These are phyloP conservation scores for Entosphenus tridentatus DNA, from an alignment of 2,113 vertebrate species.

Conservation along the genomic window DNA sequence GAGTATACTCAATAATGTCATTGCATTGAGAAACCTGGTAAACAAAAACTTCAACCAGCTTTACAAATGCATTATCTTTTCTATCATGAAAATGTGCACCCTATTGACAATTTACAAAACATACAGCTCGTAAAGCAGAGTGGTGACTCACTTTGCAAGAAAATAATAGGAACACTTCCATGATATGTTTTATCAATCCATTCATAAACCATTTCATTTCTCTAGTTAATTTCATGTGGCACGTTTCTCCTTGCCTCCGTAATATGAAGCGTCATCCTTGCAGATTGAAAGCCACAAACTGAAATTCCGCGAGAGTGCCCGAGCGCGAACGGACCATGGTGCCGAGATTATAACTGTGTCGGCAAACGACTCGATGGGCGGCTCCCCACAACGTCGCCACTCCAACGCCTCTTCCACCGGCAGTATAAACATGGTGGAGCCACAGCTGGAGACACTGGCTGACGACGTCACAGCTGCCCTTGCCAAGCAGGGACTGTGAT, in stretches of 20 bases:
- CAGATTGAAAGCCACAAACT: slow-evolving; percentile 91
- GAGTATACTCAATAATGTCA: too few species aligned
- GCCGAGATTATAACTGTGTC: slow-evolving; percentile 73
- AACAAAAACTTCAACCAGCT: too few species aligned
- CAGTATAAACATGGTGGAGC: slow-evolving; percentile 84
- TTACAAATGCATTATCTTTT: too few species aligned
- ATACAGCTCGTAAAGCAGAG: too few species aligned
- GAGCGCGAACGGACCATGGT: slow-evolving; percentile 91
- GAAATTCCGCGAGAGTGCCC: slow-evolving; percentile 75
- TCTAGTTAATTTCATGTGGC: neutral
- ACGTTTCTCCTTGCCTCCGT: neutral
- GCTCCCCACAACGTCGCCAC: slow-evolving; percentile 55
- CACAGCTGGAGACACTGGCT: slow-evolving; percentile 78
- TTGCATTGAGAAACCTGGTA: too few species aligned
- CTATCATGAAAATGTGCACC: too few species aligned
- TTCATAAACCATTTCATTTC: too few species aligned
- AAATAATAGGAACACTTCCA: too few species aligned
- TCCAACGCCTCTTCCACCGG: slow-evolving; percentile 89
- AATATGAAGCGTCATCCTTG: neutral
- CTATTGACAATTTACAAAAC: too few species aligned
- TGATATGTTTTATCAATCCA: too few species aligned
- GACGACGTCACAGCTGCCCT: slow-evolving; percentile 89
- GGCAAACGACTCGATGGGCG: slow-evolving; percentile 45
- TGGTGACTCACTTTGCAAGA: too few species aligned
- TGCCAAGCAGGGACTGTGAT: slow-evolving; percentile 95